Percentiles rank a stretch among this genome's conserved stretches.
Conservation (phyloP, 2,797 vertebrate genomes). For the Parauchenoglanis punctatus region DNA sequence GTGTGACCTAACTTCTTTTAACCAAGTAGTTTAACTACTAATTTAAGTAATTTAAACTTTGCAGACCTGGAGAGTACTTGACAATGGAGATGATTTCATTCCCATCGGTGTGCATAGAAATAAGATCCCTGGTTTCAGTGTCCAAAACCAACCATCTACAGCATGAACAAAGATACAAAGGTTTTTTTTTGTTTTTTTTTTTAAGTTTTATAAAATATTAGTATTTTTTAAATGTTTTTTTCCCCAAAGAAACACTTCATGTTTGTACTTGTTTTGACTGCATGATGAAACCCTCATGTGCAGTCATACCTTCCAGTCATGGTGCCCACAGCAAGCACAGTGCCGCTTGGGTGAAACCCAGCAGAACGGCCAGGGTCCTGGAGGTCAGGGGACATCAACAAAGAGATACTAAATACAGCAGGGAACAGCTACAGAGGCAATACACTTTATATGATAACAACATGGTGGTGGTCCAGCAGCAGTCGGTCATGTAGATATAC, state of each 20-base stretch:
- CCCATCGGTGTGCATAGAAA: conserved; percentile 88
- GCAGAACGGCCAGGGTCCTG: conserved; percentile 84
- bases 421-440: neutral
- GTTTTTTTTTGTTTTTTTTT: neutral
- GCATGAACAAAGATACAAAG: conserved; percentile 35
- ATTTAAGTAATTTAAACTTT: neutral
- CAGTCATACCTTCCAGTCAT: conserved; percentile 82
- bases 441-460: neutral
- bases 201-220: neutral
- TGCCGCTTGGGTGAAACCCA: conserved; percentile 86
- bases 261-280: conserved; percentile 23
- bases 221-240: neutral
- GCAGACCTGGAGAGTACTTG: conserved; percentile 87
- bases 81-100: conserved; percentile 87
- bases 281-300: conserved; percentile 23
- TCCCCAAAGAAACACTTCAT: neutral
- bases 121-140: conserved; percentile 84
- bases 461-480: neutral
- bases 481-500: neutral
- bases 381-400: conserved; percentile 25
- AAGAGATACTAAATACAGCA: conserved; percentile 11
- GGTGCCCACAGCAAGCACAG: conserved; percentile 86
- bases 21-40: neutral
- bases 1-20: neutral
- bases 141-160: conserved; percentile 90